Percentiles rank a stretch among this genome's conserved stretches.
Conservation (phyloP, 1,140 invertebrate genomes). For the Vollenhovia emeryi region DNA sequence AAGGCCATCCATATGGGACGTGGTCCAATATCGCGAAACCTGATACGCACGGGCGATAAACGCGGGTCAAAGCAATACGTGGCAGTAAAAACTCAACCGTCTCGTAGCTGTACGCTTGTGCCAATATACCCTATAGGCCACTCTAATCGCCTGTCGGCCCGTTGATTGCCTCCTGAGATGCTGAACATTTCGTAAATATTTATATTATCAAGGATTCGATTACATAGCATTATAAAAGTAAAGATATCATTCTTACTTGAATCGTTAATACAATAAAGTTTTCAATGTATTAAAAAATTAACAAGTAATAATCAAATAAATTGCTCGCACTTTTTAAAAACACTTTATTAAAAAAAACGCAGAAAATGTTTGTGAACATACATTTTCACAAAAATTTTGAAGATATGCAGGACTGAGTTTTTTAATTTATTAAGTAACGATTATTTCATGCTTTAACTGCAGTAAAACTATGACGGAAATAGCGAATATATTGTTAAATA, state of each 20-base stretch:
- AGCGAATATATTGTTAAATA: background rate
- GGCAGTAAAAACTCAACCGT: conserved; percentile 30
- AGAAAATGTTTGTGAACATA: too few species aligned
- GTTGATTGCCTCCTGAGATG: background rate
- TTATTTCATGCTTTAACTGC: background rate
- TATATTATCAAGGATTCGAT: background rate
- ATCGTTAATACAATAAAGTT: background rate
- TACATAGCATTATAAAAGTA: background rate
- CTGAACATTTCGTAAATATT: conserved; percentile 21
- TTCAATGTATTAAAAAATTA: background rate
- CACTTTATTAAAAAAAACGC: too few species aligned
- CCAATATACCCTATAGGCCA: background rate
- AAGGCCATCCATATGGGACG: conserved; percentile 44
- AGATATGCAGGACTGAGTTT: background rate
- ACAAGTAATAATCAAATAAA: background rate
- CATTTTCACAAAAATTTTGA: background rate
- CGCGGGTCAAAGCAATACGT: conserved; percentile 34
- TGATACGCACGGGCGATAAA: conserved; percentile 44
- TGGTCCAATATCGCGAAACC: conserved; percentile 55
- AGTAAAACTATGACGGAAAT: background rate
- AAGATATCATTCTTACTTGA: background rate
- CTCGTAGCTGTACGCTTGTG: background rate
- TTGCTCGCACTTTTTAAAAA: too few species aligned
- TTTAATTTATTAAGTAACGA: background rate
- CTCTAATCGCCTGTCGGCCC: conserved; percentile 20